Evolutionary conservation across 2,888 invertebrate genomes (phyloP), one percentile per base, ranked within the genome.

Genomic region (Chorisops tibialis): DNA sequence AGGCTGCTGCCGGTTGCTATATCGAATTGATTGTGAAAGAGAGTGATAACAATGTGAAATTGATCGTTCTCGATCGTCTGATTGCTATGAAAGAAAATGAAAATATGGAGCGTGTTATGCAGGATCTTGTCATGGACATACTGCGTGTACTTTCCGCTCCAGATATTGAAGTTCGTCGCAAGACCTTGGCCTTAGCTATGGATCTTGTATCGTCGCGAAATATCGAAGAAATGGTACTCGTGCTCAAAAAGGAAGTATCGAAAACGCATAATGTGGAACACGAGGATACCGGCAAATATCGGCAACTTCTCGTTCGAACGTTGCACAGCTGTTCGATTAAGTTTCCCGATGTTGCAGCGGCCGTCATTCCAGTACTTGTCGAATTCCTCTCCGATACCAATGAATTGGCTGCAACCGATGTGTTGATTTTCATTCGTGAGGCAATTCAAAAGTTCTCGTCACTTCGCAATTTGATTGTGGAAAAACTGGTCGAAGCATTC

Each of bases 1-100:
- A 93, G 85, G 96, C 96, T 30, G 99, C 99, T 1, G 98, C 98
- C 2, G 90, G 91, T 39, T 96, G 97, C 78, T 99, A 99, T 80
- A 98, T 99, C 72, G 99, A 99, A 74, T 81, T 99, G 69, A 95
- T 99, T 65, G 91, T 98, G n/a, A 99, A 98, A 79, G 99, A 99
- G 78, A 96, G 96, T 79, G 99, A 99, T 79, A 99, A 99, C 81
- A 99, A 99, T 81, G 98, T 99, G 14, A 99, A 99, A 81, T 82
- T 99, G 62, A 99, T 99, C 70, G 98, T 99, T 7, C 81, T 99
- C 71, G 97, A 96, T 72, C 86, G 97, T 18, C 81, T 99, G 66
- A 88, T 93, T 68, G 91, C 91, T 2, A 84, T 99, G 75, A 88
- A 89, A 67, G 93, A 90, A 65, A 85, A 87, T 70, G 88, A 91